These are phyloP conservation scores for Semotilus atromaculatus DNA, from an alignment of 2,797 vertebrate species.

Conservation along the genomic window DNA sequence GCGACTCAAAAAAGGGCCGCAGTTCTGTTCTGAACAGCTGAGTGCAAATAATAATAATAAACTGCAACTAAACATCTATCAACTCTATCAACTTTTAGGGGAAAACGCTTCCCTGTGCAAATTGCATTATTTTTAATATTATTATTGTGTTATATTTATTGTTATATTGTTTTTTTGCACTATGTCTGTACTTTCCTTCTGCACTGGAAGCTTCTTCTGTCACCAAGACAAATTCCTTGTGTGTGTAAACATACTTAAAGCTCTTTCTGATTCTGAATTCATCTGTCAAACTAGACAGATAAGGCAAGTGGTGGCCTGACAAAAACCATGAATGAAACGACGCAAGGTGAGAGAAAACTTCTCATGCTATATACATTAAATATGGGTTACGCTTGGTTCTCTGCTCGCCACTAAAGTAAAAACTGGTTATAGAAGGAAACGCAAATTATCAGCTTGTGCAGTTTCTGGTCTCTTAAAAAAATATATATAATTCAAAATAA, in stretches of 20 bases:
- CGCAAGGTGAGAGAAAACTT: background rate
- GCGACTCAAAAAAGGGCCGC: background rate
- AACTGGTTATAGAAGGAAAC: background rate
- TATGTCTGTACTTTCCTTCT: too few relatives aligned
- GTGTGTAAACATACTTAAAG: too few relatives aligned
- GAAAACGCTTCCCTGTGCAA: background rate
- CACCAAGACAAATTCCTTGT: too few relatives aligned
- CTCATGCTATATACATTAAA: background rate
- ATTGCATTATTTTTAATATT: background rate
- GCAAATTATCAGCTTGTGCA: background rate
- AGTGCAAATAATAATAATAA: conserved; percentile 21
- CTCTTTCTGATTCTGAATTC: too few relatives aligned
- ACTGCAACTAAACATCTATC: background rate
- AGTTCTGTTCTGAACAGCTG: background rate
- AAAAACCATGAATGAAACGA: background rate
- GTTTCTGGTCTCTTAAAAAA: background rate
- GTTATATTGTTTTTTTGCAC: too few relatives aligned
- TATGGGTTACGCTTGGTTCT: background rate
- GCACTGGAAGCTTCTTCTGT: too few relatives aligned
- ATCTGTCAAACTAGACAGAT: conserved; percentile 2
- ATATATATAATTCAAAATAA: background rate
- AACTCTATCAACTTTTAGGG: background rate
- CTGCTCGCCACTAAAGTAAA: background rate
- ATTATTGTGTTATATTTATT: too few relatives aligned
- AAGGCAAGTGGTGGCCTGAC: background rate